Conservation (phyloP, 37 sponge, comb jelly and placozoan species). For the Spongia lamella region DNA sequence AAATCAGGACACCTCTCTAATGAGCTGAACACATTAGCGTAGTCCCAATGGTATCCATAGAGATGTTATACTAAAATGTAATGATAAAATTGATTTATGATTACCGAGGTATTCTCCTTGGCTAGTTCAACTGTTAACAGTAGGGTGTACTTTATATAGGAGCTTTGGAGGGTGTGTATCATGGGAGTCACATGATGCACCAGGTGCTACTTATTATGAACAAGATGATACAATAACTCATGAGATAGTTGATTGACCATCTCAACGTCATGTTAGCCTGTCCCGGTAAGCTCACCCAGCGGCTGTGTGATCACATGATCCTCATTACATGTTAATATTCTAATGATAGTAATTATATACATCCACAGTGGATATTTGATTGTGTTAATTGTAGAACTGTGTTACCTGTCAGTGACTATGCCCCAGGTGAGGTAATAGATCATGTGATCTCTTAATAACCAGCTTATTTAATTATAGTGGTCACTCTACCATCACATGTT, state of each 20-base stretch:
- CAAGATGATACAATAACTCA: constrained; percentile 88
- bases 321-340: no score
- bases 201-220: constrained; percentile 75
- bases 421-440: constrained; percentile 57
- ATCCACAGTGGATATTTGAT: constrained; percentile 99
- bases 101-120: no score
- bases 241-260: constrained; percentile 89
- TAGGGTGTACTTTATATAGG: no score
- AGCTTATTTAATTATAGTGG: no score
- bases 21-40: no score
- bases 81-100: no score
- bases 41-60: no score
- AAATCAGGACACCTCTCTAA: no score
- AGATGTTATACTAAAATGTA: no score
- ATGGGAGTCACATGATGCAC: constrained; percentile 65
- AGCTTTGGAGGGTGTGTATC: constrained; percentile 89
- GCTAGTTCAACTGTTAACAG: no score
- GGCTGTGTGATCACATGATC: background rate
- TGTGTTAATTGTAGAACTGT: constrained; percentile 76
- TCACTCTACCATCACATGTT: constrained; percentile 90
- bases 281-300: constrained; percentile 51
- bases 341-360: constrained; percentile 81
- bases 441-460: no score
- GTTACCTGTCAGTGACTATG: constrained; percentile 76
- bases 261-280: constrained; percentile 76